These are phyloP conservation scores for Molossus alvarezi DNA, from an alignment of 2,797 vertebrate species.

Conservation along the genomic window DNA sequence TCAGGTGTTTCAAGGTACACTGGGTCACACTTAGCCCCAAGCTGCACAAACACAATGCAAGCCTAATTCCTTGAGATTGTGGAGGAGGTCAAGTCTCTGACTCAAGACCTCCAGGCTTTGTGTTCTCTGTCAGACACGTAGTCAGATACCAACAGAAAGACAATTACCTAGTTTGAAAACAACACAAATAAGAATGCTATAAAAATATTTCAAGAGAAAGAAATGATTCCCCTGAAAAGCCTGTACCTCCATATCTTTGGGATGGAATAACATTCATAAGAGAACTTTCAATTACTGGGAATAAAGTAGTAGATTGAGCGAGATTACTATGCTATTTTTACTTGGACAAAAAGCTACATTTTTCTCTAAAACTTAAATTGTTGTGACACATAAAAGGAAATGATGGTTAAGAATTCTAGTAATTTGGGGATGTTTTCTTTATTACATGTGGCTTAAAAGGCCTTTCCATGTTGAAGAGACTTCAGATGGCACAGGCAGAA, in stretches of 20 bases:
- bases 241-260: background rate
- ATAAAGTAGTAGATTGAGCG: background rate
- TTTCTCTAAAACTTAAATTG: slow-evolving; percentile 60
- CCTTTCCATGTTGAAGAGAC: background rate
- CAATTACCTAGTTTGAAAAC: background rate
- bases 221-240: background rate
- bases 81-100: too few relatives aligned
- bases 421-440: background rate
- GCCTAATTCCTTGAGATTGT: too few relatives aligned
- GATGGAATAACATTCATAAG: slow-evolving; percentile 55
- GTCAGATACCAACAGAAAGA: background rate
- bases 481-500: background rate
- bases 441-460: background rate
- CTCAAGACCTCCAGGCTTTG: too few relatives aligned
- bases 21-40: too few relatives aligned
- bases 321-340: slow-evolving; percentile 33
- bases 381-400: background rate
- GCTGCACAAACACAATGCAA: too few relatives aligned
- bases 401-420: background rate
- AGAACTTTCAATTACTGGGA: slow-evolving; percentile 12
- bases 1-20: too few relatives aligned
- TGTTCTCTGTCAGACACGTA: too few relatives aligned
- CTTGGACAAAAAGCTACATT: background rate
- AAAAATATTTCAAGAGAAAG: background rate
- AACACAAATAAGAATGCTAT: background rate